A percentile compares a stretch with the other conserved stretches of the same genome.
Conservation (phyloP, 2,797 vertebrate genomes). For the Sphenodon punctatus region DNA sequence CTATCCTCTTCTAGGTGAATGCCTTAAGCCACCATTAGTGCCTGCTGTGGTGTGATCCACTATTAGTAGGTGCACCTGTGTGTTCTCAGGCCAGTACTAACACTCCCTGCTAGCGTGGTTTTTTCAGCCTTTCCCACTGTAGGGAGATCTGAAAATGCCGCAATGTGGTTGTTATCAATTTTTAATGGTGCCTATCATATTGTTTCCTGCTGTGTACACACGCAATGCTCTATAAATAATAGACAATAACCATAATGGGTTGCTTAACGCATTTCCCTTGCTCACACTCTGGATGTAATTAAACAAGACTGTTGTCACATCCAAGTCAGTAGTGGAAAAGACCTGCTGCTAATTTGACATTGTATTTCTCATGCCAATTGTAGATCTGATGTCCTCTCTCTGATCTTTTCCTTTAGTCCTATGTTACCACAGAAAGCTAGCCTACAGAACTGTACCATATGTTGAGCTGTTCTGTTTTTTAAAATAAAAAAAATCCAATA, state of each 20-base stretch:
- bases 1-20: too few relatives aligned
- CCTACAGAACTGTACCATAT: neutral
- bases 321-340: neutral
- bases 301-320: neutral
- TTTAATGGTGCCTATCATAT: neutral
- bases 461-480: neutral
- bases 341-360: neutral
- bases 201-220: neutral
- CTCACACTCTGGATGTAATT: neutral
- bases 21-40: too few relatives aligned
- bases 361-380: neutral
- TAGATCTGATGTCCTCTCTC: neutral
- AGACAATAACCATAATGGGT: neutral
- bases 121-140: neutral
- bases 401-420: neutral
- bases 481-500: too few relatives aligned
- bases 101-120: too few relatives aligned
- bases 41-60: too few relatives aligned
- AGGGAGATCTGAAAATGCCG: neutral
- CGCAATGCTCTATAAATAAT: neutral
- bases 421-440: neutral
- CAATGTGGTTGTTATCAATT: neutral
- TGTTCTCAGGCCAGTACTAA: too few relatives aligned
- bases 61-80: too few relatives aligned
- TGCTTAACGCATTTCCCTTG: neutral